phyloP scores from a whole-genome alignment of 2,888 invertebrate species.

The Leucophora obtusa region DNA sequence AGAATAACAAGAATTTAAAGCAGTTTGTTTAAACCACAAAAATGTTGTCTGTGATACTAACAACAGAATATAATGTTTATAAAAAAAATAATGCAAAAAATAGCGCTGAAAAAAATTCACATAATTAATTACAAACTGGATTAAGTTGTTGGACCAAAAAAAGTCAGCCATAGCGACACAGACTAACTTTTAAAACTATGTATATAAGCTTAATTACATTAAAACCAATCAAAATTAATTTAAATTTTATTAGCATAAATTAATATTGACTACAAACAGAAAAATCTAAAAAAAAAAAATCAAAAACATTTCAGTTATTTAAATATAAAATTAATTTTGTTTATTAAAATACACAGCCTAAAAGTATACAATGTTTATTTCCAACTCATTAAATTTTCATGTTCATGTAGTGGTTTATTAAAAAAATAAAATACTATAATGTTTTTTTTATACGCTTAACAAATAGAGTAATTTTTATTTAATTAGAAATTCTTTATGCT shows the following conservation, averaged over 20 bases:
- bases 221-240: constrained; percentile 54
- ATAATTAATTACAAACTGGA: constrained; percentile 5
- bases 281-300: neutral
- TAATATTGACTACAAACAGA: constrained; percentile 31
- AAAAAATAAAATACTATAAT: neutral
- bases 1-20: neutral
- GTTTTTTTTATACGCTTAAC: neutral
- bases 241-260: constrained; percentile 59
- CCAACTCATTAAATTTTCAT: constrained; percentile 54
- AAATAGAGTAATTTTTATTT: constrained; percentile 42
- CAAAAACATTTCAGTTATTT: neutral
- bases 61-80: neutral
- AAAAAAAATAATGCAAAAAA: neutral
- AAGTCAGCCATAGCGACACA: neutral
- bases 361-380: constrained; percentile 54
- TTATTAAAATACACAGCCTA: constrained; percentile 17
- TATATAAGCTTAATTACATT: constrained; percentile 43
- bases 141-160: neutral
- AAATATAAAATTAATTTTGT: neutral
- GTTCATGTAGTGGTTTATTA: constrained; percentile 52
- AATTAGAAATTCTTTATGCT: constrained; percentile 39
- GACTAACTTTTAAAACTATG: constrained; percentile 7
- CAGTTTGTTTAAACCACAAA: neutral
- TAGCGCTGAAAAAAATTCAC: neutral
- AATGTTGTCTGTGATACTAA: neutral